Evolutionary conservation across 1,140 invertebrate genomes (phyloP).

Genomic region (Muscidifurax raptorellus): DNA sequence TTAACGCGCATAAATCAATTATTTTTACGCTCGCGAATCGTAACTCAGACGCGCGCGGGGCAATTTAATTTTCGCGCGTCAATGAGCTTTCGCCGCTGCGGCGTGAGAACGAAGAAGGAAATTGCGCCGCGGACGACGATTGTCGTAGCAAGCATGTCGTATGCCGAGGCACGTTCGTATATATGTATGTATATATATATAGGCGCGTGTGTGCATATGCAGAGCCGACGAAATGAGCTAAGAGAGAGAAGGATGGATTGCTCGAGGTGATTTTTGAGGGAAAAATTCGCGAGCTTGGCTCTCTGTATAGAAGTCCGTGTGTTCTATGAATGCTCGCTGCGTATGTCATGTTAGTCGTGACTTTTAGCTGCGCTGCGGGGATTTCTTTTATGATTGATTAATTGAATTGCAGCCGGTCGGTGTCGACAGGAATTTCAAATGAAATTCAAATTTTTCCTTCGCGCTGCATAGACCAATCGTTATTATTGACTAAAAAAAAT

Average conservation of each 20-base stretch:
- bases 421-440: background rate
- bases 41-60: slow-evolving; percentile 5
- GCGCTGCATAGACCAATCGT: too few species aligned
- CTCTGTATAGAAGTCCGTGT: too few species aligned
- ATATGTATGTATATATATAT: too few species aligned
- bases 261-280: slow-evolving; percentile 12
- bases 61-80: slow-evolving; percentile 42
- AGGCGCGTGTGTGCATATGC: slow-evolving; percentile 16
- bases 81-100: slow-evolving; percentile 44
- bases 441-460: too few species aligned
- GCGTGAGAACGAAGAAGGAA: slow-evolving; percentile 45
- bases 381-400: background rate
- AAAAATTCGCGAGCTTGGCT: slow-evolving; percentile 22
- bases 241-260: slow-evolving; percentile 20
- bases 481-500: too few species aligned
- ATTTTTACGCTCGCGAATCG: slow-evolving; percentile 27
- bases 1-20: slow-evolving; percentile 37
- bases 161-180: slow-evolving; percentile 63
- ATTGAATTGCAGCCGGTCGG: background rate
- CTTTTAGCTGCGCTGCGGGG: background rate
- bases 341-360: background rate
- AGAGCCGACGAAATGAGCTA: background rate
- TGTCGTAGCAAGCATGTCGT: slow-evolving; percentile 61
- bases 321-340: background rate
- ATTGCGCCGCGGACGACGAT: slow-evolving; percentile 46